phyloP scores from a whole-genome alignment of 2,113 vertebrate species.

The Stomatorhinus ivindoensis region DNA sequence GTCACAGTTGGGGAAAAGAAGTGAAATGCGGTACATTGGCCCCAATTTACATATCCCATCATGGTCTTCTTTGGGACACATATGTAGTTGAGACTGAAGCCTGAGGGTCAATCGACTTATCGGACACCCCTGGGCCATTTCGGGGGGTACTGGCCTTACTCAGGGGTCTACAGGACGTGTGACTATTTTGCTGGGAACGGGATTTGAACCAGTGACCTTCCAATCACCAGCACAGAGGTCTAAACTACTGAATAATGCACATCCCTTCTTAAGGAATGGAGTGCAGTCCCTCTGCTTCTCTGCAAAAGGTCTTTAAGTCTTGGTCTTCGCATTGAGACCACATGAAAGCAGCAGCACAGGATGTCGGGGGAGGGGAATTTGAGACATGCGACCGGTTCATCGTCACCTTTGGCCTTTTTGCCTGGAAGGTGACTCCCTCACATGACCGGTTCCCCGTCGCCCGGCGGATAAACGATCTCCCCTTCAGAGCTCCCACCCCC shows the following conservation, averaged over 20 bases:
- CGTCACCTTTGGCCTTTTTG: not conserved
- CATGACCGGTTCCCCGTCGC: not conserved
- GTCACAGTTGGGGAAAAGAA: not conserved
- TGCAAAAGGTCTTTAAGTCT: not conserved
- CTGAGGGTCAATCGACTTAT: not conserved
- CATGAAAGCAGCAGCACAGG: not conserved
- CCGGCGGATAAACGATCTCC: not conserved
- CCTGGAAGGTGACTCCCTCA: not conserved
- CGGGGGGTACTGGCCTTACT: not conserved
- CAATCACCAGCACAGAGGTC: not conserved
- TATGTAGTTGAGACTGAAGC: not conserved
- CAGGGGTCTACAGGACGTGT: not conserved
- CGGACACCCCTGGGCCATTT: not conserved
- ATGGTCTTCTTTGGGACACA: not conserved
- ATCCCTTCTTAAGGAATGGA: not conserved
- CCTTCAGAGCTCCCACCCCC: not conserved
- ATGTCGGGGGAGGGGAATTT: not conserved
- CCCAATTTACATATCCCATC: not conserved
- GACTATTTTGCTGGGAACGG: not conserved
- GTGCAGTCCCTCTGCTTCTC: not conserved
- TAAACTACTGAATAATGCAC: not conserved
- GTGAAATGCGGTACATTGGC: not conserved
- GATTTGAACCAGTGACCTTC: not conserved
- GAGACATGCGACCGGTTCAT: not conserved
- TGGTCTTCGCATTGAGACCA: not conserved